A percentile compares a stretch with the other conserved stretches of the same genome.
Evolutionary conservation across 2,113 vertebrate species (phyloP).

Genomic region (Protobothrops flavoviridis): DNA sequence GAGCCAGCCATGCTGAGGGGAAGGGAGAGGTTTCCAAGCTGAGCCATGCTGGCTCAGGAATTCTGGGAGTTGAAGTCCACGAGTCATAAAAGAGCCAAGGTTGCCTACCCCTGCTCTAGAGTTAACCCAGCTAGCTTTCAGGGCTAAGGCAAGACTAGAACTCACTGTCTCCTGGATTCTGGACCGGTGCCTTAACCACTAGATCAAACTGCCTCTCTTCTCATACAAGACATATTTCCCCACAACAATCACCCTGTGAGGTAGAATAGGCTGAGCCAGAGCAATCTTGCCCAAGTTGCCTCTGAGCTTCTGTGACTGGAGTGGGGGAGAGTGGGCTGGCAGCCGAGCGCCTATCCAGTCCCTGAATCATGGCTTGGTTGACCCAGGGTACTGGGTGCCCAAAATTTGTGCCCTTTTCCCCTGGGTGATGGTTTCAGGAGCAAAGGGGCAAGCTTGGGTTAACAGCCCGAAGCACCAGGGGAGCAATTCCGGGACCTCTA

Average conservation of each 20-base stretch:
- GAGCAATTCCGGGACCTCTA: neutral
- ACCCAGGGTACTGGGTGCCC: neutral
- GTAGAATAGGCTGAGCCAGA: neutral
- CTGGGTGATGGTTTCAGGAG: neutral
- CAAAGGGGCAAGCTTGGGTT: neutral
- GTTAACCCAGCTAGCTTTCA: no score
- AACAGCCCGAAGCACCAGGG: neutral
- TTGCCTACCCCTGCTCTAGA: no score
- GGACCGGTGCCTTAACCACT: no score
- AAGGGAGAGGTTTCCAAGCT: no score
- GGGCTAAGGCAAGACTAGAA: no score
- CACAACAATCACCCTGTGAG: neutral
- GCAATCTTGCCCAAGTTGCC: neutral
- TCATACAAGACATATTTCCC: neutral
- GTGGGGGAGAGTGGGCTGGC: neutral
- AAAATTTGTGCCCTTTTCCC: neutral
- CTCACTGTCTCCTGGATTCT: no score
- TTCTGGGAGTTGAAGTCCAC: no score
- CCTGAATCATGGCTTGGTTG: neutral
- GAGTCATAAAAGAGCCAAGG: no score
- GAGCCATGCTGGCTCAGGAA: no score
- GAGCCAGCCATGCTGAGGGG: no score
- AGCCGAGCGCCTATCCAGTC: neutral
- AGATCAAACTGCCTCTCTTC: neutral
- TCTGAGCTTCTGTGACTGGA: neutral